phyloP scores from a whole-genome alignment of 2,888 invertebrate species.

The Mythimna ferrago region DNA sequence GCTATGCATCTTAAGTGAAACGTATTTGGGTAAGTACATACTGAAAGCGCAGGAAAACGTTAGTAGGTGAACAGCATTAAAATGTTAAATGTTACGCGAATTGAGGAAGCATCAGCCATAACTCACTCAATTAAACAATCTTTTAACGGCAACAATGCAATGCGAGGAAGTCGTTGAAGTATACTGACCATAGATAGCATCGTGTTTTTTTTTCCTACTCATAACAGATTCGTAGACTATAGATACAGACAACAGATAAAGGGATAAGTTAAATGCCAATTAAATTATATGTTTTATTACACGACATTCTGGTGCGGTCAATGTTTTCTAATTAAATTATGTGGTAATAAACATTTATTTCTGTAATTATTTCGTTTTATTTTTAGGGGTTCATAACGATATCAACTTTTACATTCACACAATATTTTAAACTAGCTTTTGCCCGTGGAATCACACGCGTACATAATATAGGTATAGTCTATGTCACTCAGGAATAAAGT shows the following conservation, averaged over 20 bases:
- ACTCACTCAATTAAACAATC: constrained; percentile 74
- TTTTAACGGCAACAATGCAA: constrained; percentile 68
- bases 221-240: constrained; percentile 49
- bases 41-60: constrained; percentile 74
- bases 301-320: constrained; percentile 39
- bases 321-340: constrained; percentile 54
- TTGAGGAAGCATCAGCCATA: constrained; percentile 74
- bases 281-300: constrained; percentile 63
- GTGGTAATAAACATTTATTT: constrained; percentile 45
- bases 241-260: constrained; percentile 49
- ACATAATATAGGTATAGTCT: too few species aligned
- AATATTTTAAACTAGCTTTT: constrained; percentile 1
- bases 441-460: too few species aligned
- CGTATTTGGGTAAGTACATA: constrained; percentile 64
- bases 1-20: constrained; percentile 61
- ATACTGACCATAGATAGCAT: constrained; percentile 75
- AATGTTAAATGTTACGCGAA: constrained; percentile 74
- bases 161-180: constrained; percentile 73
- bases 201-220: constrained; percentile 46
- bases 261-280: constrained; percentile 65
- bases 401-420: constrained; percentile 10
- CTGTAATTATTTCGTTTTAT: constrained; percentile 47
- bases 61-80: constrained; percentile 68
- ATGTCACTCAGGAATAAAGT: too few species aligned
- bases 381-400: constrained; percentile 28